phyloP scores from a whole-genome alignment of 92 coral and sea anemone genomes.

The Desmophyllum pertusum region DNA sequence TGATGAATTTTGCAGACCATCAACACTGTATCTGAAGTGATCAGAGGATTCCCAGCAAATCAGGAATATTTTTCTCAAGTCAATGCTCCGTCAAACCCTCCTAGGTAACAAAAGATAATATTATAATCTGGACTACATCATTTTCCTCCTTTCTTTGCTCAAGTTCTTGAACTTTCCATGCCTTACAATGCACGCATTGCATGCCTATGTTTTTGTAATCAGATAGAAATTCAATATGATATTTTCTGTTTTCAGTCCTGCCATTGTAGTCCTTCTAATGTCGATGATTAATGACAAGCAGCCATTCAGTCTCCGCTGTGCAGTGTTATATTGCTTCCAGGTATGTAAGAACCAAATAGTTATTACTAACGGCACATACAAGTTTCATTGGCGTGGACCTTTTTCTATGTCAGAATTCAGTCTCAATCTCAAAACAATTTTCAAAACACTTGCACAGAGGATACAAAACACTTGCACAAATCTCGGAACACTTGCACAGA shows the following conservation, averaged over 20 bases:
- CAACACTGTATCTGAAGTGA: constrained; percentile 96
- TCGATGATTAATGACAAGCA: constrained; percentile 98
- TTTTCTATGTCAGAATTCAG: no score
- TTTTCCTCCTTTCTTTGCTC: background rate
- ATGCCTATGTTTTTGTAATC: background rate
- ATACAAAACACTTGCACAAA: no score
- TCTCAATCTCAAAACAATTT: no score
- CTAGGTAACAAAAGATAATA: constrained; percentile 84
- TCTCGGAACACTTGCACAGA: no score
- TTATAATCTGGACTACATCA: no score
- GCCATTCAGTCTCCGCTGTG: constrained; percentile 89
- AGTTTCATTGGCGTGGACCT: background rate
- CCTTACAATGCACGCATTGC: background rate
- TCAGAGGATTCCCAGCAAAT: constrained; percentile 93
- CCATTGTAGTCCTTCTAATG: constrained; percentile 96
- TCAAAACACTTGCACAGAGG: no score
- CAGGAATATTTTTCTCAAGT: constrained; percentile 96
- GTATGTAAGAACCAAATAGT: constrained; percentile 36
- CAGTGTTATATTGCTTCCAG: constrained; percentile 97
- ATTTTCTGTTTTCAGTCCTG: constrained; percentile 72
- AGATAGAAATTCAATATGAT: background rate
- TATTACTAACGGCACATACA: background rate
- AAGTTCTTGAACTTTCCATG: background rate
- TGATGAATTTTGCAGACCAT: constrained; percentile 66
- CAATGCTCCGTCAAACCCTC: constrained; percentile 95